Base-by-base conservation (phyloP, 2,797 vertebrate species). In the Glyptemys insculpta region DNA sequence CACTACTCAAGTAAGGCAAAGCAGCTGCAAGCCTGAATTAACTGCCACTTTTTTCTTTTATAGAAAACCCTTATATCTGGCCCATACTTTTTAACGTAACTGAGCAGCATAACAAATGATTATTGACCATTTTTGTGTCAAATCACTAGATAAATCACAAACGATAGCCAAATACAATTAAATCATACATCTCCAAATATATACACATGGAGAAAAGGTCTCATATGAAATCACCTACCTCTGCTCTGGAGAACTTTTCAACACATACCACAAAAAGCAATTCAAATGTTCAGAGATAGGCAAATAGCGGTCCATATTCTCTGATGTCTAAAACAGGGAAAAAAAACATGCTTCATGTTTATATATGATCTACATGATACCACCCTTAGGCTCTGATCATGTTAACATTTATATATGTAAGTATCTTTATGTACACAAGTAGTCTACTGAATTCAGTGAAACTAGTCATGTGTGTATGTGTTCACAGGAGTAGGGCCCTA, bases 191-290 rank as follows among this genome's bases (percentile, higher is more conserved):
- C 76, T 82, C 1, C 5, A 68, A 83, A 93, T 76, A 41, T 44
- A 88, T 31, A 86, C 62, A 87, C 8, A 41, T 8, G 57, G 87
- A n/a, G 83, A 81, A 88, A 84, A 41, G n/a, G 10, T 72, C 37
- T 93, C 54, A 87, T 16, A 56, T 95, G 87, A 49, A 72, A 5
- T 0, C 0, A 34, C 27, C 54, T 89, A 96, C 93, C 5, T 21
- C 27, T 72, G 1, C 88, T 2, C 53, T 11, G 85, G 44, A 87
- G 86, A 89, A 90, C 62, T 15, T 93, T 54, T 56, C 2, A 3
- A 96, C 53, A 84, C 86, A 93, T 95, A 97, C 89, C 93, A 95
- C 62, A 89, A 21, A 85, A 96, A 98, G 93, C 96, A 97, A 86
- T 25, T 2, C 54, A 90, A 59, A 95, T 93, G 68, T 65, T 25